Evolutionary conservation across 2,888 invertebrate genomes (phyloP).

Genomic region (Conchocele bisecta): DNA sequence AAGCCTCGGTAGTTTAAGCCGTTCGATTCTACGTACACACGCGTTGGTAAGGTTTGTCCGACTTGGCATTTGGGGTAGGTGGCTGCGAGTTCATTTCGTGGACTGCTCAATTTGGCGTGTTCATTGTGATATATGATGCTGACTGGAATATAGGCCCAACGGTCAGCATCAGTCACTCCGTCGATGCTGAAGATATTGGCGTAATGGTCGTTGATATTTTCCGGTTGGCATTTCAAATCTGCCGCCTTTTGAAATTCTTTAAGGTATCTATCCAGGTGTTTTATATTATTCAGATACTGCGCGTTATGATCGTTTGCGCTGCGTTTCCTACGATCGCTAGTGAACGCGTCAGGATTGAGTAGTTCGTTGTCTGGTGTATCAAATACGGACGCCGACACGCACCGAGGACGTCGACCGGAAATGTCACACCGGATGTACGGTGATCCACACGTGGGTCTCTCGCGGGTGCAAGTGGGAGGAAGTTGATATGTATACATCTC

Average conservation of each 20-base stretch:
- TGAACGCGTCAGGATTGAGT: conserved; percentile 5
- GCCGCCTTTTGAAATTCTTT: conserved; percentile 33
- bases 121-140: conserved; percentile 16
- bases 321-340: neutral
- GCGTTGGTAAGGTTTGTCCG: conserved; percentile 8
- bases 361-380: conserved; percentile 37
- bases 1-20: conserved; percentile 65
- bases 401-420: conserved; percentile 37
- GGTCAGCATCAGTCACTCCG: conserved; percentile 41
- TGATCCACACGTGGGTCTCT: conserved; percentile 66
- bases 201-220: conserved; percentile 51
- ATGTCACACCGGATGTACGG: conserved; percentile 62
- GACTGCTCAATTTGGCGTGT: neutral
- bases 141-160: conserved; percentile 64
- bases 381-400: conserved; percentile 54
- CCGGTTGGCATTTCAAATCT: conserved; percentile 42
- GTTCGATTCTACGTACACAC: conserved; percentile 58
- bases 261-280: conserved; percentile 17
- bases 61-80: conserved; percentile 47
- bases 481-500: conserved; percentile 70
- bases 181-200: conserved; percentile 56
- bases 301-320: neutral
- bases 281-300: neutral
- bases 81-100: conserved; percentile 8
- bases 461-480: conserved; percentile 64